Evolutionary conservation across 2,797 vertebrate species (phyloP), one percentile per base, ranked within the genome.

Genomic region (Schizothorax lantsangensis): DNA sequence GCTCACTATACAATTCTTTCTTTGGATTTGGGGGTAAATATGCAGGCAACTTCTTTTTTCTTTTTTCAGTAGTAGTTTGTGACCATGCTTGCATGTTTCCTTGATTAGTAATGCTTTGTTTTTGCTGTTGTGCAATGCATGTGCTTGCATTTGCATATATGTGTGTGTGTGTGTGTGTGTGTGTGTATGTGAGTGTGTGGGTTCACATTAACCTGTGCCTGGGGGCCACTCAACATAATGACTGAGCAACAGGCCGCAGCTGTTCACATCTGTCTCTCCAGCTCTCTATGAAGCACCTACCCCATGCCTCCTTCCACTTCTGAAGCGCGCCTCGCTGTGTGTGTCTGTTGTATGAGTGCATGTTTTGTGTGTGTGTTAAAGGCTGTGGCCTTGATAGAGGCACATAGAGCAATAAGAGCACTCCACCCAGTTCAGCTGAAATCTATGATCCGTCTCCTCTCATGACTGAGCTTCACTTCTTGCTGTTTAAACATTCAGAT

Each of bases 191-290:
- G 38, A 38, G 40, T 23, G 11, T 66, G 49, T 47, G 92, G 88
- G 30, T 89, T 91, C 89, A 92, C 91, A 94, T 95, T 94, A 95
- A 94, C 93, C 94, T 89, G 89, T 93, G 66, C 90, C 94, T 90
- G 90, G 83, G 88, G 89, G 92, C 91, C 92, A 89, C 91, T 92
- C 90, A 90, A 91, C 93, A 92, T 95, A 95, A 95, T 95, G 94
- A 93, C 93, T 93, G n/a, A 84, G 90, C 91, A 93, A 92, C 92
- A 93, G 91, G 86, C 84, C 85, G 91, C 93, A 95, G 93, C 92
- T 94, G 92, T 92, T 93, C 94, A 94, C 93, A 95, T 93, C 93
- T 94, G 93, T 91, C 89, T 91, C 92, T 80, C 62, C 68, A 49
- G 78, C 57, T 11, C 49, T 49, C 69, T 1, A 71, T 73, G 71